phyloP scores from a whole-genome alignment of 2,888 invertebrate genomes.

The Chorisops tibialis region DNA sequence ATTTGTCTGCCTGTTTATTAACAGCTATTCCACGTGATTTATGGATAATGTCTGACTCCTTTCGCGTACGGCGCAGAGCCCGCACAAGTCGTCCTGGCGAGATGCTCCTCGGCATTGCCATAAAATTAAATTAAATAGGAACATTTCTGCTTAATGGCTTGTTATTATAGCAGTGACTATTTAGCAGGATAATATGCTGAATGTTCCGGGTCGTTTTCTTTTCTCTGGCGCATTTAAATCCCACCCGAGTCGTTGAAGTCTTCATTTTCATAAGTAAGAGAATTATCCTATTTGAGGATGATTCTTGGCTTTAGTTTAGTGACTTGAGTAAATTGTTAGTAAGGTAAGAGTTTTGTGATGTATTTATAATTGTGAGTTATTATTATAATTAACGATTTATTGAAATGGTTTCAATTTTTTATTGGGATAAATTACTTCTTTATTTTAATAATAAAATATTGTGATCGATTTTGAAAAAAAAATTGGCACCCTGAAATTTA shows the following conservation, averaged over 20 bases:
- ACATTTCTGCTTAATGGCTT: slow-evolving; percentile 15
- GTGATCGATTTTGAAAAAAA: too few relatives aligned
- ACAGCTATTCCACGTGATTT: slow-evolving; percentile 21
- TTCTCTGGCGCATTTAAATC: neutral
- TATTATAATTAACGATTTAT: too few relatives aligned
- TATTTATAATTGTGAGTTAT: too few relatives aligned
- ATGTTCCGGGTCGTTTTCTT: slow-evolving; percentile 4
- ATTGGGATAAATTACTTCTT: too few relatives aligned
- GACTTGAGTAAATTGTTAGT: too few relatives aligned
- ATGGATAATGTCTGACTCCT: slow-evolving; percentile 10
- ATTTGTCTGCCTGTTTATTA: slow-evolving; percentile 22
- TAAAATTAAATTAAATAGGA: slow-evolving; percentile 21
- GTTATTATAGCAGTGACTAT: slow-evolving; percentile 16
- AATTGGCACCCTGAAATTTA: too few relatives aligned
- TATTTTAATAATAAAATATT: too few relatives aligned
- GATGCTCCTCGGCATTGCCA: slow-evolving; percentile 7
- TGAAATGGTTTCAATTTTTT: too few relatives aligned
- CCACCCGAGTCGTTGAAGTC: neutral
- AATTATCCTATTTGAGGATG: slow-evolving; percentile 3
- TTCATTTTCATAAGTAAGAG: slow-evolving; percentile 3
- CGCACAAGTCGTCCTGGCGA: neutral
- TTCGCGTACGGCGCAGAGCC: neutral
- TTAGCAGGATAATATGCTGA: slow-evolving; percentile 12
- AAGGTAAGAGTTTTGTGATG: too few relatives aligned
- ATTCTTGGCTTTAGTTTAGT: neutral